These are phyloP conservation scores for Pachypeltis micranthus DNA, from an alignment of 1,140 invertebrate species.

Conservation along the genomic window DNA sequence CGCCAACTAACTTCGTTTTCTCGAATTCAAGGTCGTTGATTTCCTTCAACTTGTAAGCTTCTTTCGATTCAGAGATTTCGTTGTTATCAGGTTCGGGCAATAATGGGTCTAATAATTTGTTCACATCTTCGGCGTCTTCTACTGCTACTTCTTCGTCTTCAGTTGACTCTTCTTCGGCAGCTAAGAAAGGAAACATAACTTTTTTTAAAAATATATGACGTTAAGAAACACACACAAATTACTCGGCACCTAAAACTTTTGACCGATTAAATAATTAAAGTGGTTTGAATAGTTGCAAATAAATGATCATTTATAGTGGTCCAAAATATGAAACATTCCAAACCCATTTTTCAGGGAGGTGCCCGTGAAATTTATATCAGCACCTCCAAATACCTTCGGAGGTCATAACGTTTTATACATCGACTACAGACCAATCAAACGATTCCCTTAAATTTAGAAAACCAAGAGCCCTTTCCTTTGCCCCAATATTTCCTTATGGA, in stretches of 20 bases:
- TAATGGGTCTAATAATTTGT: constrained; percentile 31
- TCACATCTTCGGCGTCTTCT: constrained; percentile 28
- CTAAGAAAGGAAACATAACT: neutral
- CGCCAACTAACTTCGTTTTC: constrained; percentile 40
- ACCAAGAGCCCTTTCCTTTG: too few species aligned
- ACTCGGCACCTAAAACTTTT: neutral
- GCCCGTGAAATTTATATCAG: too few species aligned
- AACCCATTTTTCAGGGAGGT: too few species aligned
- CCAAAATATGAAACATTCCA: too few species aligned
- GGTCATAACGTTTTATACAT: too few species aligned
- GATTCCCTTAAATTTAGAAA: too few species aligned
- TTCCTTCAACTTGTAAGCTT: constrained; percentile 22
- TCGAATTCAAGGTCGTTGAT: constrained; percentile 36
- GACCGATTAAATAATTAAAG: neutral
- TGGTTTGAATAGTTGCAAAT: too few species aligned
- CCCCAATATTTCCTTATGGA: too few species aligned
- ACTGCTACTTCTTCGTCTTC: constrained; percentile 27
- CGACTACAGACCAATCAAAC: too few species aligned
- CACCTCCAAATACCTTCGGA: too few species aligned
- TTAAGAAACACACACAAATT: neutral
- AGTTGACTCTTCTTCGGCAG: constrained; percentile 18
- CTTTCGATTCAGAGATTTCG: constrained; percentile 14
- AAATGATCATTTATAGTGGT: too few species aligned
- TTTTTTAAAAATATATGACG: neutral
- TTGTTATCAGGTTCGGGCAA: neutral